phyloP scores from a whole-genome alignment of 2,888 invertebrate species.

The Lithophane socia region DNA sequence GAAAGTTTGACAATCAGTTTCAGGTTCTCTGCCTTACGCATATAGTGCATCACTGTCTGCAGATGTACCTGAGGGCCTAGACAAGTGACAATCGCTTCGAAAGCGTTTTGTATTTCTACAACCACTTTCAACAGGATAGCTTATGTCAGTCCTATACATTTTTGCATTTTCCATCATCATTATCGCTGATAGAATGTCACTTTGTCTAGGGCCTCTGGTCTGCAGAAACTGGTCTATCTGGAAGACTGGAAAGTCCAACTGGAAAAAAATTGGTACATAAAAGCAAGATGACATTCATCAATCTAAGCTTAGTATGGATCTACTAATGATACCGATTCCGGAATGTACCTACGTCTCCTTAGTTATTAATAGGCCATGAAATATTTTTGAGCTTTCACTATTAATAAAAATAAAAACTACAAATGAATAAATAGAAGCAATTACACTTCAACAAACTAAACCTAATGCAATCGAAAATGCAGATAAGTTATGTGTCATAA shows the following conservation, averaged over 20 bases:
- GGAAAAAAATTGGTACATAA: not conserved
- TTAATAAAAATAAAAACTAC: not conserved
- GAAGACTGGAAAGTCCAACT: not conserved
- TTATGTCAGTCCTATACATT: no score
- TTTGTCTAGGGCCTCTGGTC: not conserved
- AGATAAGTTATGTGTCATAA: constrained; percentile 69
- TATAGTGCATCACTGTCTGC: not conserved
- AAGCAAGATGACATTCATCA: not conserved
- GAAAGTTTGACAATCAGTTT: not conserved
- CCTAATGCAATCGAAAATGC: constrained; percentile 67
- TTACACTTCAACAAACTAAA: constrained; percentile 43
- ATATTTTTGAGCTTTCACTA: not conserved
- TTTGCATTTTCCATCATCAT: no score
- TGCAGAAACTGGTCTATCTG: not conserved
- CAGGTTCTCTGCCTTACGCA: not conserved
- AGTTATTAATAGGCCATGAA: no score
- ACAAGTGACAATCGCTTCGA: no score
- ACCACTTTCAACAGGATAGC: no score
- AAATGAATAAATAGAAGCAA: constrained; percentile 18
- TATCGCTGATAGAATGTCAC: no score
- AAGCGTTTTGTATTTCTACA: no score
- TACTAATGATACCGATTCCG: not conserved
- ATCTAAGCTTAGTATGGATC: no score
- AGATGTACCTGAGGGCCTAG: not conserved
- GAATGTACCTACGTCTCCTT: not conserved